Conservation (phyloP, 2,797 vertebrate species). For the Falco biarmicus region DNA sequence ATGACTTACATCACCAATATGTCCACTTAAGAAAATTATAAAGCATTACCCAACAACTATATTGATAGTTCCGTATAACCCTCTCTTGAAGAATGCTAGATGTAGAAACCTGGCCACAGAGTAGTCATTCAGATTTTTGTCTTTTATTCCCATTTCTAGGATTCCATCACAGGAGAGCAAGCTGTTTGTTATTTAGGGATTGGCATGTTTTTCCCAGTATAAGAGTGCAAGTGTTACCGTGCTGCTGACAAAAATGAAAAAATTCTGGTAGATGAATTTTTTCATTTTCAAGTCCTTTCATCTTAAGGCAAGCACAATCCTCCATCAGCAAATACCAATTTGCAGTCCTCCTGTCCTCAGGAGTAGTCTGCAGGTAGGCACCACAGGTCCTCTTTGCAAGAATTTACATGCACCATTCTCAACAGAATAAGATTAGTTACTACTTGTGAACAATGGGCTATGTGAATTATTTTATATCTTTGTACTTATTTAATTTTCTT, state of each 20-base stretch:
- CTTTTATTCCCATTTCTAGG: neutral
- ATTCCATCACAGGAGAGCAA: neutral
- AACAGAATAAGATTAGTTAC: neutral
- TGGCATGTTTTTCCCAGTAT: neutral
- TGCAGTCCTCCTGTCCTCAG: neutral
- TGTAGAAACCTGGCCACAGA: neutral
- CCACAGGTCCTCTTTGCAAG: neutral
- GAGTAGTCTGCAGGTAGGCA: neutral
- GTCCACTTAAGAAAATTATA: neutral
- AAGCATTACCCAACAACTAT: neutral
- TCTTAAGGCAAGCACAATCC: neutral
- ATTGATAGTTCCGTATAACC: neutral
- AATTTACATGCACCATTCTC: neutral
- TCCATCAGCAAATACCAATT: neutral
- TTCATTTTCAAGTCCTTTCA: neutral
- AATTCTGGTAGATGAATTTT: neutral
- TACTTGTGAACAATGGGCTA: neutral
- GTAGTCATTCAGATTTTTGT: neutral
- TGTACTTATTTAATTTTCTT: constrained; percentile 8
- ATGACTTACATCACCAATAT: neutral
- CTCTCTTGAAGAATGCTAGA: neutral
- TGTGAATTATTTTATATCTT: neutral
- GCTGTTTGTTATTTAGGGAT: neutral
- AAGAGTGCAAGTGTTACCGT: neutral
- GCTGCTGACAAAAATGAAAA: neutral